Base-by-base conservation (phyloP, 2,888 invertebrate species). In the Acronicta alni region DNA sequence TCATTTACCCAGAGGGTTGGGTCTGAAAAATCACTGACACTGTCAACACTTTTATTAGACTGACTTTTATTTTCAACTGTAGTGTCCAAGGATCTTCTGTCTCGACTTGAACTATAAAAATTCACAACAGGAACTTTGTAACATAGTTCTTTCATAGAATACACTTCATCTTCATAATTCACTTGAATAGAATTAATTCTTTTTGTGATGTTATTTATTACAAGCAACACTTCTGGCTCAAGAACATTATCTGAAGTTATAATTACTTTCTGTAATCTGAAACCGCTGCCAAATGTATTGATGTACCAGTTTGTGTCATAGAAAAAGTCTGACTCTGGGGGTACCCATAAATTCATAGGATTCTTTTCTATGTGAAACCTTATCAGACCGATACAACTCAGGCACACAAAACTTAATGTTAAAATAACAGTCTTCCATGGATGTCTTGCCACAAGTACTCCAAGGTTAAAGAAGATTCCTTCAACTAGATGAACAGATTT, bases 341-440 rank as follows among this genome's bases (percentile, higher is more conserved):
- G 97, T 18, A 97, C 96, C 97, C 97, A 97, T 71, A 97, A 88
- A 79, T 96, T 96, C 78, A 97, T 88, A 0, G 97, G 97, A 88
- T 97, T 96, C 81, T 96, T 97, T 89, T 97, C 97, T 84, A 96
- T 96, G 62, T 95, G 94, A 87, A 97, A 97, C 74, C 94, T 91
- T 20, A 96, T 81, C 49, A 97, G 90, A 35, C 97, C 97, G 59
- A 95, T 82, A 53, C 95, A 90, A 80, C 96, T 96, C 15, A 96
- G 41, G 12, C 95, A 69, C 17, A 96, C 95, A 67, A 96, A 87
- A 12, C 91, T 63, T 82, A 96, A 90, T 80, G 95, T 95, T 65
- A 95, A 77, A 16, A 90, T 68, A 30, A 97, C 95, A 73, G 96
- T 96, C 80, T 87, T 94, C 91, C 95, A 94, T 54, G 97, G 97